Evolutionary conservation across 2,113 vertebrate genomes (phyloP).

Genomic region (Engraulis encrasicolus): DNA sequence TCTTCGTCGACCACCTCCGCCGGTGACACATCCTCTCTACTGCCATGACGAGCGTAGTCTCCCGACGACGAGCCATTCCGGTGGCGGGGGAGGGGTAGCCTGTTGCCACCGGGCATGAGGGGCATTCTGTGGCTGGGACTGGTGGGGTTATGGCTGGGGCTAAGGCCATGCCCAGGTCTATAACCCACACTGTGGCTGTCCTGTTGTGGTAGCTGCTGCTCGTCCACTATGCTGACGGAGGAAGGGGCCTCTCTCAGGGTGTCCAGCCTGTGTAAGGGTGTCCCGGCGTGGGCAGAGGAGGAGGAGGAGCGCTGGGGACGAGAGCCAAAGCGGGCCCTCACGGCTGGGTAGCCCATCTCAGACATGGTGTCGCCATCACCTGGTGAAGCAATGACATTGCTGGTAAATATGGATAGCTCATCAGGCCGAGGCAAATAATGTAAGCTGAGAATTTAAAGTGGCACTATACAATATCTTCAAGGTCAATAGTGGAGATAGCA

Average conservation of each 20-base stretch:
- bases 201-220: constrained; percentile 6
- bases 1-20: background rate
- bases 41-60: constrained; percentile 32
- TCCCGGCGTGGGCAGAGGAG: constrained; percentile 55
- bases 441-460: no score
- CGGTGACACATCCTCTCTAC: background rate
- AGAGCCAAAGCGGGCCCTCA: constrained; percentile 43
- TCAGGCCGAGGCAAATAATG: no score
- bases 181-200: background rate
- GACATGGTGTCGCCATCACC: constrained; percentile 59
- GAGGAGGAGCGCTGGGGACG: constrained; percentile 54
- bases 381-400: constrained; percentile 30
- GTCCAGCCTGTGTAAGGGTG: constrained; percentile 62
- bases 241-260: constrained; percentile 59
- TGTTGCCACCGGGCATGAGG: constrained; percentile 39
- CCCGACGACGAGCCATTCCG: constrained; percentile 22
- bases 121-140: background rate
- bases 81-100: constrained; percentile 2
- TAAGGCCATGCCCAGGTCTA: no score
- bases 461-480: no score
- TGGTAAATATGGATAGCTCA: background rate
- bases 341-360: constrained; percentile 55
- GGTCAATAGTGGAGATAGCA: no score
- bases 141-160: no score
- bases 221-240: constrained; percentile 50